Evolutionary conservation across 2,888 invertebrate genomes (phyloP), one percentile per base, ranked within the genome.

Genomic region (Lottia gigantea): DNA sequence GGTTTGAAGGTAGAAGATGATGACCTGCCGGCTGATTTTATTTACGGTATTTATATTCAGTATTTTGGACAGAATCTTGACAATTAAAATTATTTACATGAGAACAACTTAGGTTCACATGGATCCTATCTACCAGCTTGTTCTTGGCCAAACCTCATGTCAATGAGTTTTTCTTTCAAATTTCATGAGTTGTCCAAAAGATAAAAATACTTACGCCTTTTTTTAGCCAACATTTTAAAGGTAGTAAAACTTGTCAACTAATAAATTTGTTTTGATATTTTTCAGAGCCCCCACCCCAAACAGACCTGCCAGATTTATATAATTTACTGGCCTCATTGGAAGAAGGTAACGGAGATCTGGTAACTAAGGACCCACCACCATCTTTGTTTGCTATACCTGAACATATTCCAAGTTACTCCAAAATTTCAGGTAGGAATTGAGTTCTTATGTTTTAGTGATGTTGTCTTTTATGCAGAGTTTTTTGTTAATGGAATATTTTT

Each of bases 311-410:
- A 4, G 86, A 86, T 71, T 76, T 86, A 46, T 80, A 83, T 73
- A 80, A 83, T 12, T 78, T 86, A 19, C 73, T 86, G 73, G 83
- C 82, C 25, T 76, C 84, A 0, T 73, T 86, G 74, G 82, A 85
- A 63, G 78, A 75, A 15, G 85, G 82, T 1, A 77, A 80, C 23
- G 79, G 78, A 2, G 83, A 84, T 64, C 75, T 84, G 15, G 81
- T 82, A 49, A 69, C 77, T 0, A 75, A 77, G 64, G 68, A 70
- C 15, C 80, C 83, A 19, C 85, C 86, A 11, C 86, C 85, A 14
- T 82, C 85, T 23, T 78, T 87, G 45, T 86, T 85, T 71, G 78
- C 84, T 8, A 71, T 83, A 23, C 86, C 85, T 11, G 86, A 86
- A 72, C 83, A 86, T 70, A 78, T 84, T 1, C 77, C 77, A 23